A percentile compares a stretch with the other conserved stretches of the same genome.
These are phyloP conservation scores for Anniella stebbinsi DNA, from an alignment of 2,797 vertebrate species.

Conservation along the genomic window DNA sequence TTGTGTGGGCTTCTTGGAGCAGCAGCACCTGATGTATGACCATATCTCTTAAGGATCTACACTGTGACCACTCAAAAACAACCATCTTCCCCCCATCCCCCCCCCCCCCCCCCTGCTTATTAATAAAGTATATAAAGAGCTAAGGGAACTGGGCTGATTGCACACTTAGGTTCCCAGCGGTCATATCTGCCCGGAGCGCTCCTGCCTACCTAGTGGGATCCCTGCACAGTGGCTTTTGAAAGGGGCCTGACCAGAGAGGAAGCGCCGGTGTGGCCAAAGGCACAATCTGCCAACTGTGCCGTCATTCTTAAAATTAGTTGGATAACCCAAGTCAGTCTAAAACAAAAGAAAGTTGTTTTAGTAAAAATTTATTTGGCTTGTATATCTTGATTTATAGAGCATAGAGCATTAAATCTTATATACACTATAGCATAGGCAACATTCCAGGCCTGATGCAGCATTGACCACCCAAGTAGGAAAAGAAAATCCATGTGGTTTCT, in stretches of 20 bases:
- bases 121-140: too few species aligned
- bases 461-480: accelerated
- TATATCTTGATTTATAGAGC: slow-evolving; percentile 50
- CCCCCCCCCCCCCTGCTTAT: too few species aligned
- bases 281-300: background rate
- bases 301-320: background rate
- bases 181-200: too few species aligned
- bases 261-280: background rate
- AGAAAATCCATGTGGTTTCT: background rate
- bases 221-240: background rate
- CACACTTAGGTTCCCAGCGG: too few species aligned
- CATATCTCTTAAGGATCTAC: too few species aligned
- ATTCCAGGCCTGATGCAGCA: slow-evolving; percentile 32
- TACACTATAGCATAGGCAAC: slow-evolving; percentile 21
- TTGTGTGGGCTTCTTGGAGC: too few species aligned
- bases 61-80: too few species aligned
- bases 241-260: background rate
- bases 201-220: background rate
- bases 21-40: too few species aligned
- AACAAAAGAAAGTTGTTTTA: slow-evolving; percentile 15
- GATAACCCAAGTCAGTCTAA: background rate
- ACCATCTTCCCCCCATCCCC: too few species aligned
- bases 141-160: too few species aligned
- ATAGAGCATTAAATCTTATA: background rate
- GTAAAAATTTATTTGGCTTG: slow-evolving; percentile 73